phyloP scores from a whole-genome alignment of 2,888 invertebrate genomes.

The Cotesia congregata region DNA sequence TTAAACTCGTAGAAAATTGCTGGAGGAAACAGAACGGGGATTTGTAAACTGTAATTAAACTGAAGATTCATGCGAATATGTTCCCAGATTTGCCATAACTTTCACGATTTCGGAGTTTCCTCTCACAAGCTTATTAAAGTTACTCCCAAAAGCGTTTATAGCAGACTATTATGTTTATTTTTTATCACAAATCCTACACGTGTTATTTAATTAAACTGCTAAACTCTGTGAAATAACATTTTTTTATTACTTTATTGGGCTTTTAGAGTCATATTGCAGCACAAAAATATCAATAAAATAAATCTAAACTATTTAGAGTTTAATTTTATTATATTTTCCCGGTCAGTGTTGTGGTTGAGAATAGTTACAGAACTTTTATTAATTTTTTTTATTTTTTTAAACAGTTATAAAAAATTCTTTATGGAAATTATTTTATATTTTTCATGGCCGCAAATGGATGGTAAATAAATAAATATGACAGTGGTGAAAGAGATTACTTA shows the following conservation, averaged over 20 bases:
- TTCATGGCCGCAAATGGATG: no score
- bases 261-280: background rate
- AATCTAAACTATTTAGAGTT: background rate
- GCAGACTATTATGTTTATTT: background rate
- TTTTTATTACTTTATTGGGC: background rate
- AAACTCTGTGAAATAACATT: background rate
- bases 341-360: background rate
- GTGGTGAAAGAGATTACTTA: no score
- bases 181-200: background rate
- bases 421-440: no score
- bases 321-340: background rate
- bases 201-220: background rate
- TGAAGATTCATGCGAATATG: conserved; percentile 17
- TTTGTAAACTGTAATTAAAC: background rate
- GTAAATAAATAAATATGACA: no score
- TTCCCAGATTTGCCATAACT: conserved; percentile 14
- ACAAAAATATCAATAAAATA: background rate
- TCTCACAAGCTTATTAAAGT: background rate
- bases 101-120: conserved; percentile 18
- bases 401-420: no score
- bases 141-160: background rate
- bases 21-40: background rate
- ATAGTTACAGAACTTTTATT: background rate
- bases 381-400: background rate
- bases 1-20: background rate